Base-by-base conservation (phyloP, 2,113 vertebrate species). In the Chionomys nivalis region DNA sequence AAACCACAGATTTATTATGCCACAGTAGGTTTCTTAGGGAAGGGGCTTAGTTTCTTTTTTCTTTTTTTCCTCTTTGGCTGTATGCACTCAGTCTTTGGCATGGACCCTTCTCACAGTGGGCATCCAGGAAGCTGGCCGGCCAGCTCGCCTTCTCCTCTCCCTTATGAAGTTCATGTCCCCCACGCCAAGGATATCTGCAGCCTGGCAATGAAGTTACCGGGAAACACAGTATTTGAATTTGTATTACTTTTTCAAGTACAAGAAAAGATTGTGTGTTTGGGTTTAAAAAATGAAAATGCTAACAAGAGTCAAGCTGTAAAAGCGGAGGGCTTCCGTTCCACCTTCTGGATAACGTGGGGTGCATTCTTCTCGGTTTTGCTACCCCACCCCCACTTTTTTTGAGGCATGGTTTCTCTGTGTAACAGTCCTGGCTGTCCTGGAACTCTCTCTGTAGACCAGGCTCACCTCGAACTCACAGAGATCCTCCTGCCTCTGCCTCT, bases 81-180 rank as follows among this genome's bases (percentile, higher is more conserved):
- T 89, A 19, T 24, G 66, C 77, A 65, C 13, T 70, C 66, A 7
- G 58, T 42, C 58, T 66, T 96, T 78, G 90, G 26, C 55, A 31
- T 44, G 1, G 14, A n/a, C 75, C 19, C 61, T 39, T 79, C 65
- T 89, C 87, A n/a, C 75, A 77, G 77, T 26, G 94, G 68, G 75
- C 28, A 47, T 95, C 73, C 87, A 83, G 87, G 73, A 95, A 96
- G 52, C n/a, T 79, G 76, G 31, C 39, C 17, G 49, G 77, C 55
- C 94, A 44, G 7, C 26, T 70, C 10, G 52, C 68, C 42, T 21
- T 81, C 19, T 0, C 21, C 68, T 76, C 13, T 39, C 26, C 42
- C 58, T 76, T 76, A 39, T 26, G 44, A 76, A 39, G 12, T 39
- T 58, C 24, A 24, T 5, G 52, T 47, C 4, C 23, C 28, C 52